Base-by-base conservation (phyloP, 2,113 vertebrate genomes). In the Pogona vitticeps region DNA sequence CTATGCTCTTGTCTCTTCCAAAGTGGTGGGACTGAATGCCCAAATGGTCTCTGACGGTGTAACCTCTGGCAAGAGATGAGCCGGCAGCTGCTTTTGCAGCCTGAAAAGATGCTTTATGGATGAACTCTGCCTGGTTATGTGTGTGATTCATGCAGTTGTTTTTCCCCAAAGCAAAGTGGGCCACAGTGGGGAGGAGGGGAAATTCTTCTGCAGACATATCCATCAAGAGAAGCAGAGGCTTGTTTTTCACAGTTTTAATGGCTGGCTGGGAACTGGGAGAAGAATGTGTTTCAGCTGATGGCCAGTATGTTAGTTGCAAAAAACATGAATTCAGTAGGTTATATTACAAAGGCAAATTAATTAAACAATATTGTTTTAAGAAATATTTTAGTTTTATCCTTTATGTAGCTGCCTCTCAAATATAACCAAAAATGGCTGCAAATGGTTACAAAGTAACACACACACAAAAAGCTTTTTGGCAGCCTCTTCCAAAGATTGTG, bases 61-160 rank as follows among this genome's bases (percentile, higher is more conserved):
- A 87, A 92, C 92, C 93, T 94, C 93, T 95, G 94, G 94, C 93
- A 90, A 86, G 77, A 88, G 89, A 93, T 88, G 92, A 93, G 80
- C 92, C 91, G 93, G 91, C 94, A 94, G 94, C 93, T 95, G 94
- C 92, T 94, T 93, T 93, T 94, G 93, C 89, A 91, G 93, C 91
- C 89, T 92, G 88, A 83, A 90, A 94, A 92, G 92, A 91, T 93
- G 92, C 89, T 94, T 76, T 95, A 83, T 93, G 84, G 92, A 88
- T 92, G 93, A 95, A 94, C 93, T 93, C 90, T 85, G 91, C 91
- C 91, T 90, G 88, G 86, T 10, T 52, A 91, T 88, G 90, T 76
- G 82, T 83, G 86, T 94, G 92, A 92, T 92, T 95, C 94, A 94
- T 91, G 6, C 88, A 87, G 92, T 80, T 92, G 59, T 93, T 95